A percentile compares a stretch with the other conserved stretches of the same genome.
Conservation (phyloP, 1,140 invertebrate genomes). For the Bathynomus jamesi region DNA sequence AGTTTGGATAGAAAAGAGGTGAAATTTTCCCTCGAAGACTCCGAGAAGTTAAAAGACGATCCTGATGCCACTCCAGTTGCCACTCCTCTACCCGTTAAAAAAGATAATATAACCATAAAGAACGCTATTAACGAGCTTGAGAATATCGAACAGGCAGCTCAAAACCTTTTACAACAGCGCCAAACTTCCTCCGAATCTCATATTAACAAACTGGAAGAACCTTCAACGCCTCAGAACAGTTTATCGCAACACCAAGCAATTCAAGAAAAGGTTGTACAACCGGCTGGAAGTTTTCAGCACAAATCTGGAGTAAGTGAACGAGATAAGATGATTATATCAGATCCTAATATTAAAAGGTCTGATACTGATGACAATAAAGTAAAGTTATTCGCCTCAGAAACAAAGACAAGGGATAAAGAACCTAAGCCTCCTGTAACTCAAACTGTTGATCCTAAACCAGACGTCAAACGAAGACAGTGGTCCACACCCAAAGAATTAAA, state of each 20-base stretch:
- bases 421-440: background rate
- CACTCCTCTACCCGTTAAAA: conserved; percentile 2
- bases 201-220: background rate
- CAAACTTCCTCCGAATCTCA: conserved; percentile 8
- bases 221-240: background rate
- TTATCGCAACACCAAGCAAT: background rate
- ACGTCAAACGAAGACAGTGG: conserved; percentile 25
- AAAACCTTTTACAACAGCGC: conserved; percentile 15
- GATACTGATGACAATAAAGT: background rate
- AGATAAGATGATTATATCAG: no score
- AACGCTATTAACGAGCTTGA: conserved; percentile 30
- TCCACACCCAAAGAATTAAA: conserved; percentile 24
- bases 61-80: background rate
- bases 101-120: conserved; percentile 22
- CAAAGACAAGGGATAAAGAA: conserved; percentile 4
- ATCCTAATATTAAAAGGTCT: no score
- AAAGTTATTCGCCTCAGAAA: background rate
- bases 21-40: background rate
- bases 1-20: background rate
- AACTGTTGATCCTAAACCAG: conserved; percentile 17
- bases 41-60: background rate
- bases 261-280: no score
- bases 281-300: no score
- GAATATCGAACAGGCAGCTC: conserved; percentile 28
- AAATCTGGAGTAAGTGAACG: background rate